Base-by-base conservation (phyloP, 2,797 vertebrate genomes). In the Corythornis leucogaster region DNA sequence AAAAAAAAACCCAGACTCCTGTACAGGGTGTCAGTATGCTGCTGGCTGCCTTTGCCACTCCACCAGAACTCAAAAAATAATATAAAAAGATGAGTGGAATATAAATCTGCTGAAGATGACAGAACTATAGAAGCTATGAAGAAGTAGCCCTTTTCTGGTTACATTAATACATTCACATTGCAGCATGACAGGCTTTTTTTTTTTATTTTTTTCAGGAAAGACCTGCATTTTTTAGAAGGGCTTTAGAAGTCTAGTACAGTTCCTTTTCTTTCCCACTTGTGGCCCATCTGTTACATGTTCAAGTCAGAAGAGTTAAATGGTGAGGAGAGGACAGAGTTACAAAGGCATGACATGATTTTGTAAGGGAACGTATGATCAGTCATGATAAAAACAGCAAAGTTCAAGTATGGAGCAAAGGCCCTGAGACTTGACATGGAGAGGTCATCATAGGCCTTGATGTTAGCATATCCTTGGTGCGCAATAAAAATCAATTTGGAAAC, bases 371-470 rank as follows among this genome's bases (percentile, higher is more conserved):
- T 92, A 28, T 90, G 80, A 95, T 93, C 88, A 93, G 50, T 92
- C 59, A 74, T 64, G 86, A 93, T 85, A 67, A 95, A 94, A 95
- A 74, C 84, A 85, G 57, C 68, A 89, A 78, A 94, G 93, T 94
- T 95, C 93, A 94, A 87, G 78, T 70, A 58, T 11, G 75, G 86
- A 90, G 93, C 88, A 96, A 95, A 95, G 94, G 92, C 88, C 90
- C 38, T 89, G 88, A 74, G 68, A 70, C 64, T 80, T 91, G 94
- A 93, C 90, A 76, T 84, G 55, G 67, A 92, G 45, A 90, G 94
- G 94, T 96, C 94, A 94, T 85, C 50, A 71, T 58, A 82, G 75
- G 53, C 88, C 94, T 96, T 96, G 90, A 94, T 93, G 88, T 93
- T 79, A 74, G 14, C 11, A 35, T 74, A 63, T 68, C 78, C 63